phyloP scores from a whole-genome alignment of 30 jellyfish, hydroid and myxozoan species.

The Rhopilema esculentum region DNA sequence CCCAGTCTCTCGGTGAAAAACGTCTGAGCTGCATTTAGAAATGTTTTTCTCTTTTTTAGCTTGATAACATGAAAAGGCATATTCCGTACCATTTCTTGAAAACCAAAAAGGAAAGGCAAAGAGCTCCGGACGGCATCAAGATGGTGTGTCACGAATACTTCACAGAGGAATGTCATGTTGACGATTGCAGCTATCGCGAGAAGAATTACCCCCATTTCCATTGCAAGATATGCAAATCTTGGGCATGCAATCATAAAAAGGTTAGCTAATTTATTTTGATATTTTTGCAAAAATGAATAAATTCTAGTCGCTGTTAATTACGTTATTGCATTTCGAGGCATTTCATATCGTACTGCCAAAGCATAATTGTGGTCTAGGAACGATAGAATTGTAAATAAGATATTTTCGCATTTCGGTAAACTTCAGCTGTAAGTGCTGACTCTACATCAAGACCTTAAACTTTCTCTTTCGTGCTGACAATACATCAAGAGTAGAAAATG shows the following conservation, averaged over 20 bases:
- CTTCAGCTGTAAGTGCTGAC: too few species aligned
- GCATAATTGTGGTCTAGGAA: too few species aligned
- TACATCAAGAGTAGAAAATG: too few species aligned
- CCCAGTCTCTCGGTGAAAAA: background rate
- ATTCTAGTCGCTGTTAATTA: too few species aligned
- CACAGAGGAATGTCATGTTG: slow-evolving; percentile 29
- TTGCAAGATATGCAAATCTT: slow-evolving; percentile 54
- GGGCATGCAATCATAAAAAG: slow-evolving; percentile 62
- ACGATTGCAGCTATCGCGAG: slow-evolving; percentile 32
- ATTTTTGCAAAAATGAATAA: background rate
- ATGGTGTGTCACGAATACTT: slow-evolving; percentile 59
- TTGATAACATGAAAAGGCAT: slow-evolving; percentile 66
- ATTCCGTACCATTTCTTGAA: slow-evolving; percentile 47
- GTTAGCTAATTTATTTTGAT: background rate
- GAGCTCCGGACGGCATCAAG: slow-evolving; percentile 54
- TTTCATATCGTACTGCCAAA: too few species aligned
- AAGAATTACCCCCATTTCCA: slow-evolving; percentile 30
- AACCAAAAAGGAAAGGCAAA: slow-evolving; percentile 41
- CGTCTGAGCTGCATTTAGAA: background rate
- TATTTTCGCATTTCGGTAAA: too few species aligned
- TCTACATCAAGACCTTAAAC: too few species aligned
- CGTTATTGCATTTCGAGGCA: too few species aligned
- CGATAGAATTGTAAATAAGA: too few species aligned
- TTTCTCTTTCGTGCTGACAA: too few species aligned
- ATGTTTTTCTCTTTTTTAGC: slow-evolving; percentile 13